Conservation (phyloP, 2,888 invertebrate genomes). For the Itoplectis maculator region DNA sequence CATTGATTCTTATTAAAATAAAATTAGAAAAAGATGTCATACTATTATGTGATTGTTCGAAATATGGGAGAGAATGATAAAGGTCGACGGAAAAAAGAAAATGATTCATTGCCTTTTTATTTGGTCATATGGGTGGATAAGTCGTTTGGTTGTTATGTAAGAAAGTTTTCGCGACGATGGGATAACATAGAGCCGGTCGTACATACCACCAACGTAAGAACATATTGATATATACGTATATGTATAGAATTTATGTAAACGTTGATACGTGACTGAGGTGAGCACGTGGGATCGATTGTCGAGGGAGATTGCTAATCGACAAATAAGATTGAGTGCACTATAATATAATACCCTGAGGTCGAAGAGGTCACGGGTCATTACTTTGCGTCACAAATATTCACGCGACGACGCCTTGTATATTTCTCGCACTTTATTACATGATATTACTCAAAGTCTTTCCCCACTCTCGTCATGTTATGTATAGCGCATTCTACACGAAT, state of each 20-base stretch:
- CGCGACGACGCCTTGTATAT: constrained; percentile 22
- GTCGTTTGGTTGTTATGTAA: not conserved
- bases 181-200: not conserved
- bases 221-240: not conserved
- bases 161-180: not conserved
- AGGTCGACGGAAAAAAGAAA: constrained; percentile 17
- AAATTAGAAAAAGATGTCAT: no score
- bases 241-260: constrained; percentile 9
- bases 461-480: not conserved
- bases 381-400: constrained; percentile 34
- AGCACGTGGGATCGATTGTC: constrained; percentile 26
- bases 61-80: not conserved
- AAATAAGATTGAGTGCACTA: constrained; percentile 23
- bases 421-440: constrained; percentile 30
- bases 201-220: not conserved
- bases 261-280: not conserved
- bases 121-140: not conserved
- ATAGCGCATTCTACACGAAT: not conserved
- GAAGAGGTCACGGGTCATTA: constrained; percentile 34
- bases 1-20: no score
- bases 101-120: not conserved
- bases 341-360: constrained; percentile 20
- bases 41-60: not conserved
- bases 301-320: constrained; percentile 27
- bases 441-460: constrained; percentile 18